These are phyloP conservation scores for Orientallactaga bullata DNA, from an alignment of 2,113 vertebrate species.

Conservation along the genomic window DNA sequence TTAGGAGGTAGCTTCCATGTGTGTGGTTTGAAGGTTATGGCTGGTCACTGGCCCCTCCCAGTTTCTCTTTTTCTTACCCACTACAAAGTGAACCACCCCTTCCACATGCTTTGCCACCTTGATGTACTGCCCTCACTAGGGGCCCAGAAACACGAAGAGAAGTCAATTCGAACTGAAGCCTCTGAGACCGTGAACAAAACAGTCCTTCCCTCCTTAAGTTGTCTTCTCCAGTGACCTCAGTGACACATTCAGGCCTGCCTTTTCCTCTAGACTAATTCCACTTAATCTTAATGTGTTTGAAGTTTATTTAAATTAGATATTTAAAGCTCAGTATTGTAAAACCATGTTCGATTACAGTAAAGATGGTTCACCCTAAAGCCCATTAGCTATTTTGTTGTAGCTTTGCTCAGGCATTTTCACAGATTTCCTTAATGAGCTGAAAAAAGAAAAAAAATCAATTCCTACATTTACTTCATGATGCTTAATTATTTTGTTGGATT, in stretches of 20 bases:
- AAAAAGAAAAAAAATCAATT: neutral
- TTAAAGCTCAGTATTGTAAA: neutral
- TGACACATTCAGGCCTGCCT: neutral
- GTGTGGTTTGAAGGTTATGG: neutral
- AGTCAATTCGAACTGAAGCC: neutral
- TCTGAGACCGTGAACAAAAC: neutral
- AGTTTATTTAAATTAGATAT: constrained; percentile 18
- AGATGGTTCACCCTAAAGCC: neutral
- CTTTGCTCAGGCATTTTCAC: neutral
- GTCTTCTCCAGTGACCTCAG: too few relatives aligned
- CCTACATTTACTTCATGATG: neutral
- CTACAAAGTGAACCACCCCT: neutral
- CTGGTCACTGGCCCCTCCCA: neutral
- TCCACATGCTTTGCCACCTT: neutral
- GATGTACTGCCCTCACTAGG: neutral
- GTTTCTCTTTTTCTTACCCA: neutral
- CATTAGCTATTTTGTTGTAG: neutral
- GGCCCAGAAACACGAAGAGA: neutral
- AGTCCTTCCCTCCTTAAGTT: neutral
- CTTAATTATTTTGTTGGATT: constrained; percentile 43
- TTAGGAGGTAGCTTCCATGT: neutral
- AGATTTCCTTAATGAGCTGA: neutral
- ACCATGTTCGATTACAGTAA: neutral
- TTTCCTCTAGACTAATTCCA: constrained; percentile 9
- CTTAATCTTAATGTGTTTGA: neutral